These are phyloP conservation scores for Hymenochirus boettgeri DNA, from an alignment of 2,113 vertebrate species.

Conservation along the genomic window DNA sequence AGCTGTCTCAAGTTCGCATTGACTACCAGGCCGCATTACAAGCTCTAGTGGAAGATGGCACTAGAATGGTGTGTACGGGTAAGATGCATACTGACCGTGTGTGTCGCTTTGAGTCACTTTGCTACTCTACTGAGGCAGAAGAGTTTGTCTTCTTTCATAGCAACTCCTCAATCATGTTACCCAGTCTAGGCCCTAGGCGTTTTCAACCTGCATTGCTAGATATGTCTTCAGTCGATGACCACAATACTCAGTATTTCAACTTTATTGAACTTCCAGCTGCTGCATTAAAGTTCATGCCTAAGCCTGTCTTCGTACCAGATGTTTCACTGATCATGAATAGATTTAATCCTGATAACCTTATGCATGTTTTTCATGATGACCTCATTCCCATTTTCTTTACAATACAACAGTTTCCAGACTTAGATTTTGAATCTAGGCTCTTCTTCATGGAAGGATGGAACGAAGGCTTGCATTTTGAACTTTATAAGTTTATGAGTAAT, in stretches of 20 bases:
- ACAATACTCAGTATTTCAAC: conserved; percentile 97
- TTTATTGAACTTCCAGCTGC: conserved; percentile 89
- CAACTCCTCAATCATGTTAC: conserved; percentile 87
- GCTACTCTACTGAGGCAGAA: conserved; percentile 87
- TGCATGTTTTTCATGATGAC: conserved; percentile 96
- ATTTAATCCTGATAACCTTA: conserved; percentile 96
- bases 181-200: conserved; percentile 86
- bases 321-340: conserved; percentile 87
- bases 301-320: conserved; percentile 91
- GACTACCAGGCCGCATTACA: conserved; percentile 88
- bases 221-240: conserved; percentile 93
- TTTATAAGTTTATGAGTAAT: conserved; percentile 87
- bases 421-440: conserved; percentile 78
- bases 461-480: conserved; percentile 87
- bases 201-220: conserved; percentile 94
- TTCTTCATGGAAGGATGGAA: conserved; percentile 97
- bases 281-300: conserved; percentile 87
- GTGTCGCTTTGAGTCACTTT: conserved; percentile 93
- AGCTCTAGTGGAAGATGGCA: conserved; percentile 80
- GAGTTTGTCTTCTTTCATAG: conserved; percentile 96
- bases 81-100: conserved; percentile 94
- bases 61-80: conserved; percentile 91
- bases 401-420: conserved; percentile 86
- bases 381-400: conserved; percentile 92
- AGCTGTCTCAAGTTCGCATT: conserved; percentile 66